phyloP scores from a whole-genome alignment of 1,140 invertebrate species.

The Drosophila triauraria region DNA sequence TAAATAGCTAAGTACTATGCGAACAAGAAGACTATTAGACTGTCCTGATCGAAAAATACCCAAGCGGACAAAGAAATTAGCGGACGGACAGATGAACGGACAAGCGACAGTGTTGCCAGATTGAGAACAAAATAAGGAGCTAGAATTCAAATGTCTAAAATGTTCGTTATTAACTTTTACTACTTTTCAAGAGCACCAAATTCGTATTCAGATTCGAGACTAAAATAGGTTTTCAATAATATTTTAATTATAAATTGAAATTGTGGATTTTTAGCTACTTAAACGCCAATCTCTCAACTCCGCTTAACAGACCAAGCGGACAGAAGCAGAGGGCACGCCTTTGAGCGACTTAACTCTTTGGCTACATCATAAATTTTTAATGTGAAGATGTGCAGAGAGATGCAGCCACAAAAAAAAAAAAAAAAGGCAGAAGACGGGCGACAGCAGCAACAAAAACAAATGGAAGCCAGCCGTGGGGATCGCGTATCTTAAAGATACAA shows the following conservation, averaged over 20 bases:
- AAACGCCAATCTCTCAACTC: not conserved
- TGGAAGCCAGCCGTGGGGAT: slow-evolving; percentile 54
- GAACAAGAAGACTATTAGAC: not conserved
- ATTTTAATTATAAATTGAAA: no score
- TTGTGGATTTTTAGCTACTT: not conserved
- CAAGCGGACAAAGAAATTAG: not conserved
- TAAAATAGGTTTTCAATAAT: not conserved
- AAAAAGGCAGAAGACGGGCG: slow-evolving; percentile 5
- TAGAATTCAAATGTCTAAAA: not conserved
- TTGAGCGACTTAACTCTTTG: slow-evolving; percentile 78
- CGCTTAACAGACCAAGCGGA: slow-evolving; percentile 25
- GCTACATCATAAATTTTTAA: slow-evolving; percentile 82
- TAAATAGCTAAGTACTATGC: not conserved
- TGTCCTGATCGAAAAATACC: not conserved
- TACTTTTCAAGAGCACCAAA: not conserved
- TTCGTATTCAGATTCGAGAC: no score
- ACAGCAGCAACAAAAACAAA: slow-evolving; percentile 32
- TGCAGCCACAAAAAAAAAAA: slow-evolving; percentile 43
- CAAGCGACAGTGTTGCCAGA: not conserved
- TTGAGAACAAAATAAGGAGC: not conserved
- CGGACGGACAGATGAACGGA: slow-evolving; percentile 18
- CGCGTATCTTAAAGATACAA: slow-evolving; percentile 80
- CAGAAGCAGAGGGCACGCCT: slow-evolving; percentile 44
- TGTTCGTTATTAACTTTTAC: not conserved
- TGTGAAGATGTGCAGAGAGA: slow-evolving; percentile 68